phyloP scores from a whole-genome alignment of 2,797 vertebrate species.

The Pangasius mekongensis region DNA sequence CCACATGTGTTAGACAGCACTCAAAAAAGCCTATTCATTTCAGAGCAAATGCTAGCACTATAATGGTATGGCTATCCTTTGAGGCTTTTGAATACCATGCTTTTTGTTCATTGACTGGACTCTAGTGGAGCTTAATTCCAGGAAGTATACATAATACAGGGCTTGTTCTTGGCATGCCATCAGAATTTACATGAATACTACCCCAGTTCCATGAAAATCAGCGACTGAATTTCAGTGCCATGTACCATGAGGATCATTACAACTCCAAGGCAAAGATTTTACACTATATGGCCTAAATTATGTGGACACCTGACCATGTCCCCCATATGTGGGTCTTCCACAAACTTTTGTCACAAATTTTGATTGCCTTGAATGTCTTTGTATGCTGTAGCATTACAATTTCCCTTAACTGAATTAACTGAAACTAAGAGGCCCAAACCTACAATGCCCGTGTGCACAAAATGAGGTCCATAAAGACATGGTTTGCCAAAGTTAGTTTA shows the following conservation, averaged over 20 bases:
- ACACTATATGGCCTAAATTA: background rate
- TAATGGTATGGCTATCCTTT: conserved; percentile 26
- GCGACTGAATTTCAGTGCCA: background rate
- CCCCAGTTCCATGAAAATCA: conserved; percentile 21
- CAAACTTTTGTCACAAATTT: background rate
- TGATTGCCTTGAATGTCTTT: background rate
- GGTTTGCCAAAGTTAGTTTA: background rate
- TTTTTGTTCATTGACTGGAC: conserved; percentile 34
- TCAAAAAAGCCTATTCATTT: conserved; percentile 41
- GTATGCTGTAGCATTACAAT: background rate
- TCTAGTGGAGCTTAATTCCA: conserved; percentile 20
- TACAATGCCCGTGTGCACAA: background rate
- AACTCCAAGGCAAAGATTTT: background rate
- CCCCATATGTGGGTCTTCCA: background rate
- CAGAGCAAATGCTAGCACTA: conserved; percentile 1
- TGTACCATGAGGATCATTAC: background rate
- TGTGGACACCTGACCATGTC: background rate
- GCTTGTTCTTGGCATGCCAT: conserved; percentile 27
- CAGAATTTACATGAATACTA: conserved; percentile 38
- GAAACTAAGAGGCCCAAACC: background rate
- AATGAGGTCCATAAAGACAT: background rate
- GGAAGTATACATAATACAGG: conserved; percentile 16
- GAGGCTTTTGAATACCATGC: conserved; percentile 26
- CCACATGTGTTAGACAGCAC: conserved; percentile 44
- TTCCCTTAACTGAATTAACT: background rate